Evolutionary conservation across 2,113 vertebrate genomes (phyloP).

Genomic region (Microtus oregoni): DNA sequence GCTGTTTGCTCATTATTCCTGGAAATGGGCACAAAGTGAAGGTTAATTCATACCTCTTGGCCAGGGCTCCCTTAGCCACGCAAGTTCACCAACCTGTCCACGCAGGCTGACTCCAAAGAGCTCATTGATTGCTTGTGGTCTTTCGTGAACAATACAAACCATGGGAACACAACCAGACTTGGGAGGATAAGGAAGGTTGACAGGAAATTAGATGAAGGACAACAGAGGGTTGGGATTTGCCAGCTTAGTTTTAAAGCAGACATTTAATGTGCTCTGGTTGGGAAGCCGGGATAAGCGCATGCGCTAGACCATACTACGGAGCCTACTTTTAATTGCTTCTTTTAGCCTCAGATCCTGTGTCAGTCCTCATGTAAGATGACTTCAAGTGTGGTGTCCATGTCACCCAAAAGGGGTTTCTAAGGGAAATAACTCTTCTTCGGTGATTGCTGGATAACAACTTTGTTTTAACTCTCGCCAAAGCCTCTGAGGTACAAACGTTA

Average conservation of each 20-base stretch:
- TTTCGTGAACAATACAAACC: neutral
- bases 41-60: slow-evolving; percentile 63
- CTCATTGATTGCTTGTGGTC: neutral
- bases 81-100: neutral
- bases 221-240: slow-evolving; percentile 6
- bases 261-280: neutral
- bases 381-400: neutral
- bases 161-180: slow-evolving; percentile 23
- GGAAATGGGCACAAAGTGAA: slow-evolving; percentile 63
- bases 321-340: neutral
- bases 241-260: neutral
- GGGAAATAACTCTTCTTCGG: neutral
- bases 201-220: slow-evolving; percentile 35
- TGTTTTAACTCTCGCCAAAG: slow-evolving; percentile 36
- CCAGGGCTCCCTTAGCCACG: neutral
- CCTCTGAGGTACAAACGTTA: slow-evolving; percentile 22
- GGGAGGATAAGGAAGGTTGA: slow-evolving; percentile 40
- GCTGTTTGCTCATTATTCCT: slow-evolving; percentile 45
- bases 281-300: neutral
- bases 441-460: neutral
- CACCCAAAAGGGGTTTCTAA: neutral
- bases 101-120: neutral
- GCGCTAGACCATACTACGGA: neutral
- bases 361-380: neutral
- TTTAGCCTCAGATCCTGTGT: neutral